Evolutionary conservation across 2,797 vertebrate genomes (phyloP), one percentile per base, ranked within the genome.

Genomic region (Tragelaphus eurycerus): DNA sequence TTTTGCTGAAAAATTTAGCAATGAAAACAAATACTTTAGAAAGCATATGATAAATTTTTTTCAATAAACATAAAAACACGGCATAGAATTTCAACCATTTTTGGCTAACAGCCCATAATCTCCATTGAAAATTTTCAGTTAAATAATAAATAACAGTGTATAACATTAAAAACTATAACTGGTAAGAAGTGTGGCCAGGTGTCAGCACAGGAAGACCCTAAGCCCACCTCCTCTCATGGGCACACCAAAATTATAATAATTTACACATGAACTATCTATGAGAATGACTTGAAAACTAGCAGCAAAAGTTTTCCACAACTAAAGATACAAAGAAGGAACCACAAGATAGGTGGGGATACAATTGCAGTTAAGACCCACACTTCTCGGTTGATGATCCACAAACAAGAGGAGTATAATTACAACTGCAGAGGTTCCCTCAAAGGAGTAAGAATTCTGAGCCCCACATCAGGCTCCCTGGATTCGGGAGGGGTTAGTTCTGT

Each of bases 1-100:
- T 81, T 86, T 89, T 91, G 7, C 31, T 91, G 92, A 87, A 96
- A 94, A 81, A 93, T 88, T 74, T 83, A 86, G 14, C 78, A 86
- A 43, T 31, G 5, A 57, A 93, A 94, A 84, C 2, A 93, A 71
- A 60, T 29, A 85, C 7, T 89, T 96, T 50, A 79, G 43, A 93
- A 95, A 86, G 54, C 17, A 25, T 17, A 21, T 23, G 1, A 29
- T 27, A 21, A 23, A 38, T 48, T 38, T 82, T 85, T 90, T 89
- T 60, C 15, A 54, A 62, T 34, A 91, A 31, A 59, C 23, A 3
- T 59, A 93, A 50, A 55, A 57, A 25, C 9, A n/a, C 11, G 17
- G 15, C 12, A 43, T 76, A 27, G 57, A 84, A 92, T 64, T 21
- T 4, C 95, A 93, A 60, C 50, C 8, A 1, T 2, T 85, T 95